Evolutionary conservation across 2,888 invertebrate species (phyloP), one percentile per base, ranked within the genome.

Genomic region (Gonocerus acuteangulatus): DNA sequence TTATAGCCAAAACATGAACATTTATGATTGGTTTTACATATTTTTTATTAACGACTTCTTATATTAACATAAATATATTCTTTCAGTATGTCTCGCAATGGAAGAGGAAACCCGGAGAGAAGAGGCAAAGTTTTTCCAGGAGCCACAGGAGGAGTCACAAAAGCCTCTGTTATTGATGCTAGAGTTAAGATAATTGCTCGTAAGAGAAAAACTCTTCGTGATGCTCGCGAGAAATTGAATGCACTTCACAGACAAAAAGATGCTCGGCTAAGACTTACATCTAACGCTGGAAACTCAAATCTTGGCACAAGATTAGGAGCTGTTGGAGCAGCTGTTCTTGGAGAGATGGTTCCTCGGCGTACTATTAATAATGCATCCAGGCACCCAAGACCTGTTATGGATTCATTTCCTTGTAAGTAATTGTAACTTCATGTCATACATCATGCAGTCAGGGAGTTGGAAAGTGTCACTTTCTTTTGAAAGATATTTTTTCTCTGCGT

Each of bases 161-260:
- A 36, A 6, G 39, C 36, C 36, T 21, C 39, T 9, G 11, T 54
- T 1, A 47, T 47, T 27, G 57, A 57, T 45, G 57, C 57, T 13
- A 23, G 57, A 13, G 44, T 34, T 6, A 57, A 57, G 32, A 57
- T 57, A 13, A 57, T 44, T 21, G 57, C 57, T 6, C 44, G 57
- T 9, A 23, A 57, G 18, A 57, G 57, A 36, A 34, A 45, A 27
- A 23, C 42, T 16, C 22, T 61, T 7, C 9, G 54, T 21, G 61
- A 61, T 47, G 61, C 61, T 6, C 49, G 61, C 13, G 61, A 61
- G 34, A 61, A 61, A 54, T 19, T 61, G 7, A 57, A 57, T 22
- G 22, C 57, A 18, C 57, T 57, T 18, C 57, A 45, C 9, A 57
- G 57, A 57, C 57, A 57, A 13, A 44, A 45, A 19, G 57, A 57